Base-by-base conservation (phyloP, 2,888 invertebrate species). In the Erynnis tages region DNA sequence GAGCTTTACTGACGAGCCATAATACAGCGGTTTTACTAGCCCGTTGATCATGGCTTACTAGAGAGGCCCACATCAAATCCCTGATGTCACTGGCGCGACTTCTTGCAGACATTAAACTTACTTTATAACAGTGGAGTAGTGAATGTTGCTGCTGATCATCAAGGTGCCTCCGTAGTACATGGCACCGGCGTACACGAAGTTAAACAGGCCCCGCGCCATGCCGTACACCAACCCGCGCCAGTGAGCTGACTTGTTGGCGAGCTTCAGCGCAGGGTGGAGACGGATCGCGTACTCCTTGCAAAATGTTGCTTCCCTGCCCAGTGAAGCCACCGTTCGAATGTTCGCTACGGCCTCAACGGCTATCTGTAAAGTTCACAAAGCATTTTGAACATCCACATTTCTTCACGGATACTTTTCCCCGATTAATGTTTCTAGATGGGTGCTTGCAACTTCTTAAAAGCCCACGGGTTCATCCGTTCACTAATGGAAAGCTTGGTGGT, bases 261-360 rank as follows among this genome's bases (percentile, higher is more conserved):
- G 79, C 0, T 75, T 66, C 44, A 94, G 89, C 0, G 94, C 92
- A 0, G 93, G 93, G 19, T 73, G 59, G 4, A 96, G 79, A 56
- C 92, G 90, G 0, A 75, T 76, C 1, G 91, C 89, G 68, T 95
- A 96, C 46, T 92, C 90, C 0, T 81, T 61, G 30, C 92, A 90
- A 76, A 96, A 95, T 25, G 90, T 90, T 11, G 91, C 87, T 77
- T 96, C 96, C 29, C 93, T 87, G 1, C 94, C 93, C 14, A 95
- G 75, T 0, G 94, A 93, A 0, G 92, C 94, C 0, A 95, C 95
- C 0, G 96, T 96, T 29, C 95, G 90, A 6, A 95, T 93, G 65
- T 94, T 95, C 6, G 93, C 91, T 1, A 96, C 94, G 1, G 94
- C 94, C 78, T 96, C 95, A 7, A 95, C 93, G 4, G 95, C 94